Conservation (phyloP, 35 echinoderm and acorn worm species). For the Diadema setosum region DNA sequence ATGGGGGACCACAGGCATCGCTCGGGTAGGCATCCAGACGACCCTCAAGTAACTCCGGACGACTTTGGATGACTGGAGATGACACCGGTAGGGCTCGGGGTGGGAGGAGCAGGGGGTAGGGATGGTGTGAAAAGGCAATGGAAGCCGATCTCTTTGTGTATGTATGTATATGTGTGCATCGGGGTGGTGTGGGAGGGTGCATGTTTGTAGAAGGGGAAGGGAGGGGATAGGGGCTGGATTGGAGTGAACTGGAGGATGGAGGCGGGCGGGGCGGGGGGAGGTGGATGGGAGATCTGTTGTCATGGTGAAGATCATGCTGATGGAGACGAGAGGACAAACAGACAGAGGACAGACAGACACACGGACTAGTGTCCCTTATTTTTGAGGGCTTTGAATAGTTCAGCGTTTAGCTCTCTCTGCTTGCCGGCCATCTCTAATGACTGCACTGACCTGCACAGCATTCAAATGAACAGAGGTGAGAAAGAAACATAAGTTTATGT, state of each 20-base stretch:
- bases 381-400: slow-evolving; percentile 15
- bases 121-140: too few relatives aligned
- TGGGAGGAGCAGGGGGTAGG: too few relatives aligned
- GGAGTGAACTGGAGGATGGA: background rate
- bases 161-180: background rate
- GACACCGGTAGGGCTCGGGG: too few relatives aligned
- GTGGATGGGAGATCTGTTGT: background rate
- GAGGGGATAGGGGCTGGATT: too few relatives aligned
- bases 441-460: background rate
- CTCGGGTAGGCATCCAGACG: too few relatives aligned
- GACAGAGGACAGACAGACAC: background rate
- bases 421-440: background rate
- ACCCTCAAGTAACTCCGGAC: too few relatives aligned
- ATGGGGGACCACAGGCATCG: too few relatives aligned
- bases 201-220: background rate
- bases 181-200: background rate
- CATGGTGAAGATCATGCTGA: background rate
- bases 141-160: too few relatives aligned
- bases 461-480: background rate
- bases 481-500: too few relatives aligned
- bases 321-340: background rate
- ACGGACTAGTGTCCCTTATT: background rate
- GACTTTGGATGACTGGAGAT: too few relatives aligned
- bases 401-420: background rate
- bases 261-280: background rate